These are phyloP conservation scores for Crotalus adamanteus DNA, from an alignment of 2,797 vertebrate species.

Conservation along the genomic window DNA sequence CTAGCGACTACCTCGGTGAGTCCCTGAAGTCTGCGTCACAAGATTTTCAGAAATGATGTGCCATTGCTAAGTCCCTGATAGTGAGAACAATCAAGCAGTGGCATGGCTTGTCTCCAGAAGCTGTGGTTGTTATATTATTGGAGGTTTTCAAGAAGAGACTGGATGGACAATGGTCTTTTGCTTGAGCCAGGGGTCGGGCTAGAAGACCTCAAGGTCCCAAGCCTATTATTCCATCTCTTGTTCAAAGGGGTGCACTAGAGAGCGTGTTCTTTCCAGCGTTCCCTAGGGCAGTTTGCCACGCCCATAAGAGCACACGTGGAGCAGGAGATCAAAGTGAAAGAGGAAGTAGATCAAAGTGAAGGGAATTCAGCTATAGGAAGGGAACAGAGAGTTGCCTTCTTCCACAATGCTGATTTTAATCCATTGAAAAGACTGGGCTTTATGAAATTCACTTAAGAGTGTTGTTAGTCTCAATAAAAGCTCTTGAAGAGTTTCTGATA, in stretches of 20 bases:
- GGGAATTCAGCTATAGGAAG: neutral
- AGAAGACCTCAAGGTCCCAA: too few species aligned
- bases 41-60: neutral
- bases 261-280: neutral
- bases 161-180: too few species aligned
- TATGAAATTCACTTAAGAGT: too few species aligned
- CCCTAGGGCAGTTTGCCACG: neutral
- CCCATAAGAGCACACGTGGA: neutral
- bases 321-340: neutral
- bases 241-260: neutral
- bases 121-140: neutral
- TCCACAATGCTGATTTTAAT: neutral
- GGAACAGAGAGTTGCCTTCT: neutral
- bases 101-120: neutral
- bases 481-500: neutral
- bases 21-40: neutral
- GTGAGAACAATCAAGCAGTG: neutral
- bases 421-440: too few species aligned
- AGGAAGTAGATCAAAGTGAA: neutral
- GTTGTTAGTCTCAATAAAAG: neutral
- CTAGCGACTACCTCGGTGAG: neutral
- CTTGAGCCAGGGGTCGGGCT: too few species aligned
- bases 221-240: neutral
- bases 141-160: neutral
- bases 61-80: neutral